Conservation (phyloP, 2,113 vertebrate genomes). For the Gymnogyps californianus region DNA sequence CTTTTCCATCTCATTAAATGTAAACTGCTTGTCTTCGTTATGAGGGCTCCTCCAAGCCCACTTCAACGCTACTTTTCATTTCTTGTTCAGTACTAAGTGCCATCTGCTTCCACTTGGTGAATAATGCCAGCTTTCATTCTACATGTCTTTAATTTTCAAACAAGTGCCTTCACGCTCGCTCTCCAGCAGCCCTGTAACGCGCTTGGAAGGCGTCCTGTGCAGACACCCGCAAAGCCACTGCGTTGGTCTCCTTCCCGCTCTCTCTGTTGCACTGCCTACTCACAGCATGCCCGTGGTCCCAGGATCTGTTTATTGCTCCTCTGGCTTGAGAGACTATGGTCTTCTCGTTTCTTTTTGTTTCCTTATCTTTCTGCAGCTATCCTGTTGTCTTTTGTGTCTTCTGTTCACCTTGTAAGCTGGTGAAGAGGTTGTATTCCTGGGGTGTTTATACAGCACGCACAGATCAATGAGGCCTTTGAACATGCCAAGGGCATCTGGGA, state of each 20-base stretch:
- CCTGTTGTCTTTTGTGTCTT: not conserved
- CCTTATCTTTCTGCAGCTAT: not conserved
- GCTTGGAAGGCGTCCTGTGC: not conserved
- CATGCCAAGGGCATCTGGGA: not conserved
- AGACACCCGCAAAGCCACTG: not conserved
- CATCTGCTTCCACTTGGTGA: conserved; percentile 38
- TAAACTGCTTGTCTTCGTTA: conserved; percentile 38
- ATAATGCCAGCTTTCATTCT: conserved; percentile 12
- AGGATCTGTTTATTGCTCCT: not conserved
- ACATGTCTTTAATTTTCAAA: not conserved
- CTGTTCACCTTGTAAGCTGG: not conserved
- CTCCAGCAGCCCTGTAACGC: not conserved
- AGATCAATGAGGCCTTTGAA: conserved; percentile 7
- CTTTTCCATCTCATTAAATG: conserved; percentile 23
- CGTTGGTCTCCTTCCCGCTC: not conserved
- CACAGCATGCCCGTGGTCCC: not conserved
- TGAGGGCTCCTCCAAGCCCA: not conserved
- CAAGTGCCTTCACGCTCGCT: not conserved
- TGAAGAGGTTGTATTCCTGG: not conserved
- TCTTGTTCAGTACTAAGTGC: conserved; percentile 25
- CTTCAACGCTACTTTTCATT: conserved; percentile 23
- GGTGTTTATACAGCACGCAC: not conserved
- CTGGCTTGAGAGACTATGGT: not conserved
- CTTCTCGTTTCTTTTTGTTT: not conserved
- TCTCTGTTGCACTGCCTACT: not conserved